phyloP scores from a whole-genome alignment of 2,113 vertebrate genomes.

The Lagopus leucura region DNA sequence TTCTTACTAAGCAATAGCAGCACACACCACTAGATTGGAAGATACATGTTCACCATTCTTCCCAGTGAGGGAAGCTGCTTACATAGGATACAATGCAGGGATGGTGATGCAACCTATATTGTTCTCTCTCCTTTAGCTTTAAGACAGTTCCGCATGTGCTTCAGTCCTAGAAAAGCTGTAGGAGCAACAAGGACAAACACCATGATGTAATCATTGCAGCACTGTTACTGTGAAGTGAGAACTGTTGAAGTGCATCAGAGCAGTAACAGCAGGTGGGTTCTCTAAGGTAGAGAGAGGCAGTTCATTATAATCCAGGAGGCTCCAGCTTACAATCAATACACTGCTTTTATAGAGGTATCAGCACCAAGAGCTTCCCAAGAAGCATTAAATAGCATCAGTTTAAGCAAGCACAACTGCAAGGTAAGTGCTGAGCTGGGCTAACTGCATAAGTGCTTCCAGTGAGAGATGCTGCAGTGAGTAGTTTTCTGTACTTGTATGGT shows the following conservation, averaged over 20 bases:
- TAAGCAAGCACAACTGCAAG: neutral
- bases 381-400: neutral
- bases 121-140: neutral
- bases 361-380: neutral
- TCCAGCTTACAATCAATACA: neutral
- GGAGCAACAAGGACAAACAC: neutral
- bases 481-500: too few relatives aligned
- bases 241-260: neutral
- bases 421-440: neutral
- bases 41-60: neutral
- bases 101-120: neutral
- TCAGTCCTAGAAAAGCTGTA: neutral
- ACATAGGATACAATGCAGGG: too few relatives aligned
- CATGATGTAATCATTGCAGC: rapidly evolving
- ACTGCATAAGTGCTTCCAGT: neutral
- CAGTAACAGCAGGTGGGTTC: neutral
- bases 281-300: neutral
- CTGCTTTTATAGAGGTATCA: neutral
- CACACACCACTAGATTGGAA: neutral
- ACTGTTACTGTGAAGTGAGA: neutral
- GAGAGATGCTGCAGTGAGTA: neutral
- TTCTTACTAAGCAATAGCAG: neutral
- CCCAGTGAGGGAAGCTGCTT: neutral
- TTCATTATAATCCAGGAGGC: neutral
- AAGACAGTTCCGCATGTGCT: neutral